Percentiles rank a stretch among this genome's conserved stretches.
phyloP scores from a whole-genome alignment of 2,113 vertebrate genomes.

The Crotalus viridis region DNA sequence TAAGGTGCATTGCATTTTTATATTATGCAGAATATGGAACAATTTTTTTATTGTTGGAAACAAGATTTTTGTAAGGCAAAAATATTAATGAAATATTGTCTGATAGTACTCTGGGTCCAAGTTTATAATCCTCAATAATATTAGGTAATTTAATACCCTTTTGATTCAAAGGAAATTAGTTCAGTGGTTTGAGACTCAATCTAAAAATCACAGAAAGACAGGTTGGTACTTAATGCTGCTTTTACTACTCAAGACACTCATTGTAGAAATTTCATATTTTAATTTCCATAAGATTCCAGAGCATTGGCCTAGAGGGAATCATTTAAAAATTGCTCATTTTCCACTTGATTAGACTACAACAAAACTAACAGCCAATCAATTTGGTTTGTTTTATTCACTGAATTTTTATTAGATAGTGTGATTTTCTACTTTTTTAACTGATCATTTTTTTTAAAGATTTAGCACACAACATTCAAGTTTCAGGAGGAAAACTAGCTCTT shows the following conservation, averaged over 20 bases:
- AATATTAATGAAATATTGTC: slow-evolving; percentile 24
- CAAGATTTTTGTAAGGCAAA: slow-evolving; percentile 18
- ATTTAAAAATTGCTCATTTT: slow-evolving; percentile 54
- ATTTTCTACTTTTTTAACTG: slow-evolving; percentile 37
- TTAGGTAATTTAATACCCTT: slow-evolving; percentile 34
- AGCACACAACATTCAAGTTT: slow-evolving; percentile 25
- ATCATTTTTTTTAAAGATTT: slow-evolving; percentile 33
- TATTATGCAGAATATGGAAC: neutral
- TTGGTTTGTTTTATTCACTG: slow-evolving; percentile 50
- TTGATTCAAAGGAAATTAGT: slow-evolving; percentile 38
- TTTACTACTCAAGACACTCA: slow-evolving; percentile 9
- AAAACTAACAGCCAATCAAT: slow-evolving; percentile 51
- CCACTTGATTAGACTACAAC: slow-evolving; percentile 47
- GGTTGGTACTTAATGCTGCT: slow-evolving; percentile 46
- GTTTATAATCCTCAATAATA: slow-evolving; percentile 31
- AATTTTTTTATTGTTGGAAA: slow-evolving; percentile 27
- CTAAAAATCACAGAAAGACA: slow-evolving; percentile 16
- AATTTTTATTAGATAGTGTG: slow-evolving; percentile 12
- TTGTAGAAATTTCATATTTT: slow-evolving; percentile 29
- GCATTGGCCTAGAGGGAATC: slow-evolving; percentile 29
- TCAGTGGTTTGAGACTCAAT: slow-evolving; percentile 29
- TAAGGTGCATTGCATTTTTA: slow-evolving; percentile 6
- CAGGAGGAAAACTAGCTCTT: slow-evolving; percentile 34
- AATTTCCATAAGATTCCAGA: slow-evolving; percentile 35
- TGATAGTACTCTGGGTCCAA: slow-evolving; percentile 8